Conservation (phyloP, 1,140 invertebrate genomes). For the Caerostris darwini region DNA sequence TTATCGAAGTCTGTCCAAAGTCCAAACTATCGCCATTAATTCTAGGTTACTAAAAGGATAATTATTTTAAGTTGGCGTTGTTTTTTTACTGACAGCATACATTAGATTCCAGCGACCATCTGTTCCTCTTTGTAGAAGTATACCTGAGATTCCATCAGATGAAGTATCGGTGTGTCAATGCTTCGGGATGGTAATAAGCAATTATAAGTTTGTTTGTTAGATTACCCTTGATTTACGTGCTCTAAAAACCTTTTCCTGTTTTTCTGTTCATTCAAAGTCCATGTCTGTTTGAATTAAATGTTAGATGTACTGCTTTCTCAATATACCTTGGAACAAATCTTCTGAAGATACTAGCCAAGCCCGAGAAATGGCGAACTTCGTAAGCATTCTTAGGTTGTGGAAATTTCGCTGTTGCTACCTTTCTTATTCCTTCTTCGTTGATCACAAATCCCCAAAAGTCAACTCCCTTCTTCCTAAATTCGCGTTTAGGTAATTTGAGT, state of each 20-base stretch:
- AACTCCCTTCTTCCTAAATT: background rate
- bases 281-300: too few species aligned
- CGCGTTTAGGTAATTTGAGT: background rate
- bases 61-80: background rate
- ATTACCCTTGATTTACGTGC: background rate
- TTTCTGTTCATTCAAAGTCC: background rate
- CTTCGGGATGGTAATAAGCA: background rate
- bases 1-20: background rate
- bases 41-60: conserved; percentile 39
- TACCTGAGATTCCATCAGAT: background rate
- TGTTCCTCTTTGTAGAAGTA: background rate
- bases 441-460: background rate
- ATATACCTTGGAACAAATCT: background rate
- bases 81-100: background rate
- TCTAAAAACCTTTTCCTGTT: background rate
- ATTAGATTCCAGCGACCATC: background rate
- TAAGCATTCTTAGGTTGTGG: background rate
- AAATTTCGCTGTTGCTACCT: background rate
- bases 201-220: background rate
- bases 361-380: background rate
- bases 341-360: background rate
- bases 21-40: background rate
- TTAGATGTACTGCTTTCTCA: background rate
- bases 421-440: background rate
- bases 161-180: background rate